A percentile compares a stretch with the other conserved stretches of the same genome.
phyloP scores from a whole-genome alignment of 2,888 invertebrate genomes.

The Digitonthophagus gazella region DNA sequence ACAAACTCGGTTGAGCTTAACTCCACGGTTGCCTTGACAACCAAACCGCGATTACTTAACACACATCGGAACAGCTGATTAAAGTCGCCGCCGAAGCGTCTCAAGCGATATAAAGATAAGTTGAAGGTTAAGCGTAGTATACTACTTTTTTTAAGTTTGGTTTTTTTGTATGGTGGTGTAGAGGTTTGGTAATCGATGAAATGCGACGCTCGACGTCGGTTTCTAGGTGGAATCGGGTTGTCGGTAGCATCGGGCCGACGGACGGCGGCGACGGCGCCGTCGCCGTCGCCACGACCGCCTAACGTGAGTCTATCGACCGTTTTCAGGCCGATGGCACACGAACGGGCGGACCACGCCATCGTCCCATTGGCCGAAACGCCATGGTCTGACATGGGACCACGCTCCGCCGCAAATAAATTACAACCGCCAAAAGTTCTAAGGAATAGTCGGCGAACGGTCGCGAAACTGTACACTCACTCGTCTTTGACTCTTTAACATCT shows the following conservation, averaged over 20 bases:
- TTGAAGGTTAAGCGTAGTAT: not conserved
- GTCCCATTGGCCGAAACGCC: conserved; percentile 64
- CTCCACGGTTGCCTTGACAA: not conserved
- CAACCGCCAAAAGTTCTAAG: conserved; percentile 38
- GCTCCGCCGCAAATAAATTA: conserved; percentile 52
- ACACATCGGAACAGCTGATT: not conserved
- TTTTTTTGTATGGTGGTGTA: not conserved
- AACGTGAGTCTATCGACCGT: conserved; percentile 19
- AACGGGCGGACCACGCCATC: conserved; percentile 45
- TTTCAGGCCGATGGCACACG: conserved; percentile 37
- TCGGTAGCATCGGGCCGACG: not conserved
- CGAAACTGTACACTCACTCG: conserved; percentile 4
- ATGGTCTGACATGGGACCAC: conserved; percentile 78
- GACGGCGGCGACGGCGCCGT: not conserved
- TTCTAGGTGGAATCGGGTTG: not conserved
- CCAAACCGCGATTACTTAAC: not conserved
- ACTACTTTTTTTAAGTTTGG: not conserved
- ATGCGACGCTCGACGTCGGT: not conserved
- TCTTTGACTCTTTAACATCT: too few relatives aligned
- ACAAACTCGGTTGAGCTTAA: too few relatives aligned
- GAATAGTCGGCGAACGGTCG: conserved; percentile 13
- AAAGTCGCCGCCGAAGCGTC: not conserved
- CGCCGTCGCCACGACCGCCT: conserved; percentile 2
- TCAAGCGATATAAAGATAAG: not conserved
- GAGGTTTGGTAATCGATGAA: not conserved